A percentile compares a stretch with the other conserved stretches of the same genome.
Conservation (phyloP, 1,140 invertebrate genomes). For the Drosophila arawakana region DNA sequence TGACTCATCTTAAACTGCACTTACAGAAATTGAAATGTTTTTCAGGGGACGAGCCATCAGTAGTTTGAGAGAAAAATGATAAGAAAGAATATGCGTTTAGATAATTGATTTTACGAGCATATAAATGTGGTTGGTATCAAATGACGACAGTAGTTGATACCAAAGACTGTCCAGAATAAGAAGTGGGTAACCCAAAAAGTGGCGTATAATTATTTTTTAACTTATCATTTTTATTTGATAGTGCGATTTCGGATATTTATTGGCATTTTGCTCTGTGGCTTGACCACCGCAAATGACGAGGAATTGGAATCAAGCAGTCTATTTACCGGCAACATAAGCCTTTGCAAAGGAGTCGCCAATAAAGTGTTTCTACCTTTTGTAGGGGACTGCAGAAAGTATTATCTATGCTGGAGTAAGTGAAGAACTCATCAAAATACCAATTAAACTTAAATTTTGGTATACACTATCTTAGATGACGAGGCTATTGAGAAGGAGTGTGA, state of each 20-base stretch:
- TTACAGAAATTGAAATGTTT: slow-evolving; percentile 24
- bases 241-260: slow-evolving; percentile 9
- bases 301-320: slow-evolving; percentile 5
- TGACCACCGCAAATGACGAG: background rate
- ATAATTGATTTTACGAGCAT: slow-evolving; percentile 15
- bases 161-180: background rate
- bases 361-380: slow-evolving; percentile 66
- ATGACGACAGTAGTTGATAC: slow-evolving; percentile 8
- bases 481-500: slow-evolving; percentile 51
- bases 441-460: background rate
- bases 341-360: slow-evolving; percentile 56
- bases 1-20: slow-evolving; percentile 1
- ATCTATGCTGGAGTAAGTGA: slow-evolving; percentile 58
- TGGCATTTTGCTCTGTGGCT: background rate
- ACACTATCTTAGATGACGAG: slow-evolving; percentile 39
- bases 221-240: background rate
- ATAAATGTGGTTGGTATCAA: slow-evolving; percentile 13
- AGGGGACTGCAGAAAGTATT: slow-evolving; percentile 63
- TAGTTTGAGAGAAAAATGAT: slow-evolving; percentile 6
- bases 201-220: background rate
- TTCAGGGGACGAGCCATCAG: background rate
- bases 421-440: no score
- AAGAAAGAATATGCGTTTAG: slow-evolving; percentile 10
- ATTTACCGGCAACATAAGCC: slow-evolving; percentile 43
- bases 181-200: slow-evolving; percentile 14